Base-by-base conservation (phyloP, 2,113 vertebrate species). In the Plecturocebus donacophilus region DNA sequence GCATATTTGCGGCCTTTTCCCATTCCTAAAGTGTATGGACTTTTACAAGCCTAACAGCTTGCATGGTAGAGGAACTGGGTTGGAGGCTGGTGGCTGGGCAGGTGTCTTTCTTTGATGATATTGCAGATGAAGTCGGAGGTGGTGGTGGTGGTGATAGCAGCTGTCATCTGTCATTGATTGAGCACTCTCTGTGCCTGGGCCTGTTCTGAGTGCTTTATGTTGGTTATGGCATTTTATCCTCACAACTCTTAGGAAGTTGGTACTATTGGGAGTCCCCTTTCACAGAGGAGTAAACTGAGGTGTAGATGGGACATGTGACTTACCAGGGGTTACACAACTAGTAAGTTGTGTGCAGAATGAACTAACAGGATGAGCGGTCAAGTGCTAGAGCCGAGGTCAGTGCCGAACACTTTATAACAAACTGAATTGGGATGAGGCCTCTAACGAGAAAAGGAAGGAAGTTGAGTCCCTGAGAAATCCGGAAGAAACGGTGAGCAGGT, bases 121-220 rank as follows among this genome's bases (percentile, higher is more conserved):
- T 11, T 30, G 14, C 35, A n/a, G 20, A 30, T 20, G 27, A 13
- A 49, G 23, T 20, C 17, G 8, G 16, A 49, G 54, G 12, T 23
- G 42, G 54, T 8, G n/a, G 5, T 4, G 14, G 5, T 4, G 14
- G 8, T 1, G 61, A 38, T 56, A 16, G 47, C 21, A n/a, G 58
- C 86, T 76, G 1, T 80, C 25, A 6, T 23, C 66, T 68, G 4
- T 21, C 32, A 6, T 30, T 25, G 14, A 1, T 6, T 12, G 0
- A 35, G 61, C 12, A 5, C 1, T 35, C 11, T n/a, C 11, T 45
- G 38, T 25, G 38, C 40, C 81, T 0, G 1, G n/a, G 8, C 0
- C 13, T 0, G 23, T 32, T 35, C 42, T 14, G 0, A 35, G 66
- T 14, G 35, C 58, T 83, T 66, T 2, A 17, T 0, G 17, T 56